Evolutionary conservation across 2,113 vertebrate genomes (phyloP).

Genomic region (Pseudopodoces humilis): DNA sequence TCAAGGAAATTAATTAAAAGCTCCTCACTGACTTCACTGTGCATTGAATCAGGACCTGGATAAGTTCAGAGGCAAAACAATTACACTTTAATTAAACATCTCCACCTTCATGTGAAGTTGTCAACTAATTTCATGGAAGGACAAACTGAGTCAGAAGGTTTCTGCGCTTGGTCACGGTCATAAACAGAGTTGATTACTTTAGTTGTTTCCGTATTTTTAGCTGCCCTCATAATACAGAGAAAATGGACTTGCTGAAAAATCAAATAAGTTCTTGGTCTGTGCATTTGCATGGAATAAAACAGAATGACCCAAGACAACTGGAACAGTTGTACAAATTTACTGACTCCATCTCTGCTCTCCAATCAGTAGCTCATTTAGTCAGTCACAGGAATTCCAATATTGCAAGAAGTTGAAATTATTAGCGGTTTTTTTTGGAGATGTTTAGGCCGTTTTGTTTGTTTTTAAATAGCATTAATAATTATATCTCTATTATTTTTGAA

Average conservation of each 20-base stretch:
- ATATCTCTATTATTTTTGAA: not conserved
- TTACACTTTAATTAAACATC: slow-evolving; percentile 63
- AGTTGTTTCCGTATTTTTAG: not conserved
- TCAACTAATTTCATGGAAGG: slow-evolving; percentile 37
- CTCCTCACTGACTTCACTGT: slow-evolving; percentile 26
- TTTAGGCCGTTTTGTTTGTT: not conserved
- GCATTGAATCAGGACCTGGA: slow-evolving; percentile 28
- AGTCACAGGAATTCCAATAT: not conserved
- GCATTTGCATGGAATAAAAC: not conserved
- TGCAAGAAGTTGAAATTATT: not conserved
- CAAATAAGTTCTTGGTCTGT: not conserved
- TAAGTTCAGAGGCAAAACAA: slow-evolving; percentile 47
- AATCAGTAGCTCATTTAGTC: not conserved
- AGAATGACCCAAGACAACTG: not conserved
- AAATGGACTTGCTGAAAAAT: not conserved
- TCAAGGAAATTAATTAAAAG: slow-evolving; percentile 67
- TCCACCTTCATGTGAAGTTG: slow-evolving; percentile 22
- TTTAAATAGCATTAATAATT: not conserved
- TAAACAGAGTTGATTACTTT: not conserved
- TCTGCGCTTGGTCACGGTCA: slow-evolving; percentile 3
- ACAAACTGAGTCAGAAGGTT: slow-evolving; percentile 47
- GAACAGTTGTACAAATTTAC: not conserved
- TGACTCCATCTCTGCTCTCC: not conserved
- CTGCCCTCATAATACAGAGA: not conserved
- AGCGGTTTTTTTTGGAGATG: fast-evolving